Percentiles rank a stretch among this genome's conserved stretches.
phyloP scores from a whole-genome alignment of 2,888 invertebrate genomes.

The Dermolepida albohirtum region DNA sequence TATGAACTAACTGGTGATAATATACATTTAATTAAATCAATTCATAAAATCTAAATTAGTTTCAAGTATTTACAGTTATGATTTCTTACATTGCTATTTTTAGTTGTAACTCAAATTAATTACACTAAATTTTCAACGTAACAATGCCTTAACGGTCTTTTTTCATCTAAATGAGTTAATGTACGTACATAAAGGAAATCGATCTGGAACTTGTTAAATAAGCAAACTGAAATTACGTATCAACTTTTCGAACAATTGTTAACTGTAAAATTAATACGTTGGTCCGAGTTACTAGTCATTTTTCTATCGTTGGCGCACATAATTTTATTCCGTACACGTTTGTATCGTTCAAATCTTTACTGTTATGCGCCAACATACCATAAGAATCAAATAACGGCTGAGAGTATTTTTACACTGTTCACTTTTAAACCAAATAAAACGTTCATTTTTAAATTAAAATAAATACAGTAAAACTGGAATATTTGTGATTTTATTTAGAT shows the following conservation, averaged over 20 bases:
- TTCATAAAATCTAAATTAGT: no score
- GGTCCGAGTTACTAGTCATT: not conserved
- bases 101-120: not conserved
- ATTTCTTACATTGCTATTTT: not conserved
- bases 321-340: constrained; percentile 14
- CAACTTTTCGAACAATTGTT: not conserved
- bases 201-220: no score
- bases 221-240: not conserved
- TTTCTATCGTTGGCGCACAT: not conserved
- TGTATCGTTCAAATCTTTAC: not conserved
- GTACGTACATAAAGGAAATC: not conserved
- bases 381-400: no score
- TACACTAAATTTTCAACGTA: not conserved
- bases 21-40: no score
- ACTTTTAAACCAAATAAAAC: no score
- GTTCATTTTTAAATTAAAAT: no score
- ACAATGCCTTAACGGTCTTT: not conserved
- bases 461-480: no score
- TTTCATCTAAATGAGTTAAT: not conserved
- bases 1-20: no score
- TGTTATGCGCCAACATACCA: no score
- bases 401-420: no score
- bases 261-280: constrained; percentile 1
- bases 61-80: no score
- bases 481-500: no score